Conservation (phyloP, 2,113 vertebrate species). For the Chionodraco myersi region DNA sequence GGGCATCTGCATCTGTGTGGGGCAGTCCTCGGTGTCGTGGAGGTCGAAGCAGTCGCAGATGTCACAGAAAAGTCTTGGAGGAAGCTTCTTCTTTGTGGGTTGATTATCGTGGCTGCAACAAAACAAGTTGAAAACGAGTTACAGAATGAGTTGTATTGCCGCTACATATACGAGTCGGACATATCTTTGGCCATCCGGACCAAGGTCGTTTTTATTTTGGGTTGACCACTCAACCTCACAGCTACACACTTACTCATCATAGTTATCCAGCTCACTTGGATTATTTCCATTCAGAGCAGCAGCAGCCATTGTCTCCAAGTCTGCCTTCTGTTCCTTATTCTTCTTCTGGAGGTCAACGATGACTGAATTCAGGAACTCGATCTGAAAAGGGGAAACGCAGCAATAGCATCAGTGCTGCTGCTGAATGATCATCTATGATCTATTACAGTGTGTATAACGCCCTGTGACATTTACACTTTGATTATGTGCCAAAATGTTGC, state of each 20-base stretch:
- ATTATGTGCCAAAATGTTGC: background rate
- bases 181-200: too few species aligned
- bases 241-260: slow-evolving; percentile 84
- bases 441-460: background rate
- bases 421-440: background rate
- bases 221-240: too few species aligned
- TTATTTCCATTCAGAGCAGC: slow-evolving; percentile 94
- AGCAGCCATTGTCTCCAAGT: slow-evolving; percentile 93
- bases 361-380: slow-evolving; percentile 97
- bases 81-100: slow-evolving; percentile 88
- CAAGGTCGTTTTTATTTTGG: too few species aligned
- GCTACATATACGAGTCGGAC: too few species aligned
- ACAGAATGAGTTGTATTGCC: background rate
- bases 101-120: slow-evolving; percentile 71
- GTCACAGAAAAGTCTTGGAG: slow-evolving; percentile 96
- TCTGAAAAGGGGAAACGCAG: slow-evolving; percentile 77
- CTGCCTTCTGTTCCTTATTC: slow-evolving; percentile 90
- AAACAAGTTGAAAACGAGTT: background rate
- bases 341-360: slow-evolving; percentile 96
- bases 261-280: slow-evolving; percentile 86
- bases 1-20: slow-evolving; percentile 90
- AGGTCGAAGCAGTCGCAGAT: slow-evolving; percentile 98
- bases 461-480: slow-evolving; percentile 3
- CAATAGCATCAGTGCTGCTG: slow-evolving; percentile 10
- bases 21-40: slow-evolving; percentile 97